Base-by-base conservation (phyloP, 2,797 vertebrate genomes). In the Poecilia picta region DNA sequence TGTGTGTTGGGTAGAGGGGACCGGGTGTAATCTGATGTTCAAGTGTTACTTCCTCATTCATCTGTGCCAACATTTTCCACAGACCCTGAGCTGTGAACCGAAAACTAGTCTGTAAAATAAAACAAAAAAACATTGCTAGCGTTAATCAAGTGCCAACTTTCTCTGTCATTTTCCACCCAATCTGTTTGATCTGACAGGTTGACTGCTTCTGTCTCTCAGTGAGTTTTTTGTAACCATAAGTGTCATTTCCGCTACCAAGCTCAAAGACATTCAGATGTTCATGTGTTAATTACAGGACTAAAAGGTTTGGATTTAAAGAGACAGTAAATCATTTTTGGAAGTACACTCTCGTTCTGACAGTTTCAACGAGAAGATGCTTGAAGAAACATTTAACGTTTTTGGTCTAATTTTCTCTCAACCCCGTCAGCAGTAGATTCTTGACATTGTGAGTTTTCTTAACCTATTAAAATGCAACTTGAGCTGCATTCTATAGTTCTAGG, bases 21-120 rank as follows among this genome's bases (percentile, higher is more conserved):
- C 46, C 80, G 62, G 33, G 18, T 39, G 33, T 25, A 71, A 74
- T 83, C 81, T 84, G 84, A 81, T 78, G 74, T 86, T 76, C 85
- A 87, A 85, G 88, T 90, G 90, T 93, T 90, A 87, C 87, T 87
- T 91, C 80, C 81, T 91, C 77, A 85, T 91, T 89, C 77, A 86
- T 91, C 88, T 89, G 93, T 93, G 93, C 93, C 93, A 93, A 91
- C 87, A 85, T 92, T 91, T 81, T 91, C 89, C 90, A 89, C 91
- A 89, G 89, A 94, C 89, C 88, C 87, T 86, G 88, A 93, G 89
- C 92, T 92, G 92, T 94, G 93, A 94, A 92, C 83, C 87, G 80
- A 89, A 89, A 85, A 87, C 82, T 66, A 83, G 80, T 89, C 80
- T 78, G 73, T 86, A 80, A 86, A 82, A 88, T 80, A 18, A 83